Conservation (phyloP, 2,888 invertebrate genomes). For the Vanessa cardui region DNA sequence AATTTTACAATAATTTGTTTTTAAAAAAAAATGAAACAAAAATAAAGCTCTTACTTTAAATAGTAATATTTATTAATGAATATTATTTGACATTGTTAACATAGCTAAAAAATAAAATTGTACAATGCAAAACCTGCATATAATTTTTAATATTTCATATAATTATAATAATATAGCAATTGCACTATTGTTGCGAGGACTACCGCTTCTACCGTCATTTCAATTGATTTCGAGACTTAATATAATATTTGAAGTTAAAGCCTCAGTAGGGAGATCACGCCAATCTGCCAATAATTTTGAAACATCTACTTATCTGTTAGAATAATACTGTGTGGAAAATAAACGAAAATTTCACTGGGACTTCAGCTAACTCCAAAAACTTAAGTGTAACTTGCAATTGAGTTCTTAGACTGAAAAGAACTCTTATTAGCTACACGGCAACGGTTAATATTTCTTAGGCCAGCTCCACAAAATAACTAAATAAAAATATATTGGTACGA, state of each 20-base stretch:
- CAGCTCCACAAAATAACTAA: conserved; percentile 55
- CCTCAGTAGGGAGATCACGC: conserved; percentile 72
- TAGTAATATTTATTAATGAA: conserved; percentile 79
- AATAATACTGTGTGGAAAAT: conserved; percentile 78
- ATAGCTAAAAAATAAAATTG: conserved; percentile 81
- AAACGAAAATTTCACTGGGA: conserved; percentile 74
- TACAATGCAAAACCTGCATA: conserved; percentile 80
- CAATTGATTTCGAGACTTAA: conserved; percentile 65
- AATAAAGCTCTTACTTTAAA: conserved; percentile 74
- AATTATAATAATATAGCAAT: conserved; percentile 71
- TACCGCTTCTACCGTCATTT: conserved; percentile 73
- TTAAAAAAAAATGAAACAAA: conserved; percentile 60
- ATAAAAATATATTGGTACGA: conserved; percentile 53
- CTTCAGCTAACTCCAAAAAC: conserved; percentile 52
- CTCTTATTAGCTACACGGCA: conserved; percentile 62
- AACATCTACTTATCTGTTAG: conserved; percentile 66
- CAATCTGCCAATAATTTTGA: conserved; percentile 68
- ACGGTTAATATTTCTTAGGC: conserved; percentile 69
- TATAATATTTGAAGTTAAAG: conserved; percentile 61
- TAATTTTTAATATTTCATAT: conserved; percentile 69
- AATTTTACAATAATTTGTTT: conserved; percentile 56
- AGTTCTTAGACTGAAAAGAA: conserved; percentile 60
- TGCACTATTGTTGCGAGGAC: conserved; percentile 82
- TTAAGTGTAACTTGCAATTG: conserved; percentile 57
- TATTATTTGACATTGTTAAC: conserved; percentile 75